Base-by-base conservation (phyloP, 1,140 invertebrate species). In the Drosophila miranda region DNA sequence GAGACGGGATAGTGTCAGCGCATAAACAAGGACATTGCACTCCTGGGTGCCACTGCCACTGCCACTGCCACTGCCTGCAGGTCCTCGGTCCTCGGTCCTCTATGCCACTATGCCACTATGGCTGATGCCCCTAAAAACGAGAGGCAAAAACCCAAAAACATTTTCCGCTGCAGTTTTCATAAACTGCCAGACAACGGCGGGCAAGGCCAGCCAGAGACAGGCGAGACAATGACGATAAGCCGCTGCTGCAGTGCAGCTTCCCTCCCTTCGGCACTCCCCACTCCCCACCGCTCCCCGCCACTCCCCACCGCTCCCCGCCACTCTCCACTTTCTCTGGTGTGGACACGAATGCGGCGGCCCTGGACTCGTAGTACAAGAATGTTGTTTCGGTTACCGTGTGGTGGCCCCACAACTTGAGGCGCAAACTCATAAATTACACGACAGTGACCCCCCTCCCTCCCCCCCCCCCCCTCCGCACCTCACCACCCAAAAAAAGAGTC, bases 21-120 rank as follows among this genome's bases (percentile, higher is more conserved):
- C 69, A 87, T 81, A 86, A 86, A 86, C 82, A 86, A 86, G 82
- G 82, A 86, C 82, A 86, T 86, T 87, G 82, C 82, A 77, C 82
- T 86, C 82, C 69, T 75, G 82, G 82, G 70, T 70, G 58, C 50
- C 23, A 26, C 28, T 8, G 28, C 28, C 28, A 30, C 7, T 30
- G 7, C 7, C 28, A 30, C 28, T 8, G 8, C 2, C 30, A 30
- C 30, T 38, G 57, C 53, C 58, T 42, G 58, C 54, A 52, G 74
- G 55, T 56, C 4, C 23, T 26, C 56, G 41, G 8, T 13, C n/a
- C n/a, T n/a, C n/a, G n/a, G n/a, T 13, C 28, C 19, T 30, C 49
- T 26, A 5, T 23, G 6, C 9, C n/a, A 21, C 53, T 16, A 26
- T 19, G 28, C 9, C n/a, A 21, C 53, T 16, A 26, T 19, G 28